A percentile compares a stretch with the other conserved stretches of the same genome.
phyloP scores from a whole-genome alignment of 2,113 vertebrate genomes.

The Nycticebus coucang region DNA sequence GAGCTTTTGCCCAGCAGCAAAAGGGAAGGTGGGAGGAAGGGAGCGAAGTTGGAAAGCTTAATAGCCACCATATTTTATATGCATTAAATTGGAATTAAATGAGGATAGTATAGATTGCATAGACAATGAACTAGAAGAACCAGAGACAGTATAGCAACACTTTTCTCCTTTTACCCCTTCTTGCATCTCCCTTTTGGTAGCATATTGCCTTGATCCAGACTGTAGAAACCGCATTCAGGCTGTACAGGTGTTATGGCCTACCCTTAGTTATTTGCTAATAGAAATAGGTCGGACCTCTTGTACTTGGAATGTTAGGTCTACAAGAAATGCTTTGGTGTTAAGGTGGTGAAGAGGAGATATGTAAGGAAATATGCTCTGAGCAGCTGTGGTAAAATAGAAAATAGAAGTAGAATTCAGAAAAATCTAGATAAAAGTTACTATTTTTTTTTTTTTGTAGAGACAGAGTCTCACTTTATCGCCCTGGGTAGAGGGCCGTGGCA shows the following conservation, averaged over 20 bases:
- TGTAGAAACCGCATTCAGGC: conserved; percentile 2
- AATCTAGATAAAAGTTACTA: not conserved
- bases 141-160: not conserved
- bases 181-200: not conserved
- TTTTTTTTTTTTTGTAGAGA: too few relatives aligned
- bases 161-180: not conserved
- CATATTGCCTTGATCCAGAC: not conserved
- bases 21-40: conserved; percentile 27
- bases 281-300: conserved; percentile 29
- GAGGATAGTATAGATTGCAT: not conserved
- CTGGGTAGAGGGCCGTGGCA: too few relatives aligned
- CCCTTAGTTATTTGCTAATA: conserved; percentile 50
- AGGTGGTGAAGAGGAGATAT: conserved; percentile 1
- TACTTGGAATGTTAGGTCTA: conserved; percentile 18
- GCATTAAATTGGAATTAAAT: conserved; percentile 47
- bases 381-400: conserved; percentile 32
- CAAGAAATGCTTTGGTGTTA: conserved; percentile 34
- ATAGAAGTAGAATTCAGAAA: conserved; percentile 19
- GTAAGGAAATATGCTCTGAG: not conserved
- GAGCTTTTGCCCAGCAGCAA: not conserved
- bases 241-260: conserved; percentile 13
- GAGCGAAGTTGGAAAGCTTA: not conserved
- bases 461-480: too few relatives aligned
- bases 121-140: not conserved
- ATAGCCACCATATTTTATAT: conserved; percentile 32